Percentiles rank a stretch among this genome's conserved stretches.
These are phyloP conservation scores for Diabrotica undecimpunctata DNA, from an alignment of 1,140 invertebrate species.

Conservation along the genomic window DNA sequence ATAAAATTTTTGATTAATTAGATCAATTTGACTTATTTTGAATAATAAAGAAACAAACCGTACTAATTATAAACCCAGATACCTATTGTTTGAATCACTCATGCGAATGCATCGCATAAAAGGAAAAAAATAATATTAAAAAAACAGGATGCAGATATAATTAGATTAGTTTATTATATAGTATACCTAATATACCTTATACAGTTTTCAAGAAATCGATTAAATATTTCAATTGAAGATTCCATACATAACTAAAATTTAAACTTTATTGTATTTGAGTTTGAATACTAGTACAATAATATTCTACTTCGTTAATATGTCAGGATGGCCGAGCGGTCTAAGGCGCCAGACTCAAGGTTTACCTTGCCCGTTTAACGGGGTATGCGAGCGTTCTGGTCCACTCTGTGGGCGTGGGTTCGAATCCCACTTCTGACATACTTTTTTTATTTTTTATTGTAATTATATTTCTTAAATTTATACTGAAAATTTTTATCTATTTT, in stretches of 20 bases:
- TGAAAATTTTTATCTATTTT: slow-evolving; percentile 1
- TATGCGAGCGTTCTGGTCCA: slow-evolving; percentile 67
- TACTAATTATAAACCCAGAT: too few species aligned
- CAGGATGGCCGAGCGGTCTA: slow-evolving; percentile 52
- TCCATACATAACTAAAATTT: background rate
- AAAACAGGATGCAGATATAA: too few species aligned
- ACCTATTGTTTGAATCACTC: too few species aligned
- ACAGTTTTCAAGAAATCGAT: too few species aligned
- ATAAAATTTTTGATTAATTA: too few species aligned
- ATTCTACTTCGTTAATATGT: slow-evolving; percentile 22
- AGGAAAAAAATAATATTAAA: too few species aligned
- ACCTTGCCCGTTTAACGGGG: slow-evolving; percentile 14
- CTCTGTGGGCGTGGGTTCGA: slow-evolving; percentile 83
- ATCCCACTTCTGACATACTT: slow-evolving; percentile 77
- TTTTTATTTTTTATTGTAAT: slow-evolving; percentile 20
- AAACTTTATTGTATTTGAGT: background rate
- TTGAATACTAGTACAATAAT: background rate
- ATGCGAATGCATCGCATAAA: too few species aligned
- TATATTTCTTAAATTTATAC: background rate
- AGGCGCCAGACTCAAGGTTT: slow-evolving; percentile 64
- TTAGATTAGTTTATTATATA: too few species aligned
- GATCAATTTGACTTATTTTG: too few species aligned
- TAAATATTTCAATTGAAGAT: background rate
- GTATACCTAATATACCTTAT: too few species aligned
- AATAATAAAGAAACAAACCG: too few species aligned